Evolutionary conservation across 2,797 vertebrate species (phyloP).

Genomic region (Danio albolineatus): DNA sequence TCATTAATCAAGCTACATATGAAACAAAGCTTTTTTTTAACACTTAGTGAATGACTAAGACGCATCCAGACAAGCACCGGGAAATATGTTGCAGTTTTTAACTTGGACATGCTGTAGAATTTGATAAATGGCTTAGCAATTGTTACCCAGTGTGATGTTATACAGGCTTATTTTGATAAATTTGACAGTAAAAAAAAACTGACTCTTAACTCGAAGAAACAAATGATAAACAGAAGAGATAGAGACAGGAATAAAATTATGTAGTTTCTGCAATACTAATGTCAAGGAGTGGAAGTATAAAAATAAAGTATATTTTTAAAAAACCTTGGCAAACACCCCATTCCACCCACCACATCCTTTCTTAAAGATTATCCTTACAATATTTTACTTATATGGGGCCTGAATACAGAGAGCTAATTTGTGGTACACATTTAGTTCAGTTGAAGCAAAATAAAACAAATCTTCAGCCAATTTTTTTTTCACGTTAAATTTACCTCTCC

Average conservation of each 20-base stretch:
- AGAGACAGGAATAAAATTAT: not conserved
- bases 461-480: no score
- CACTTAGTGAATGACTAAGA: slow-evolving; percentile 22
- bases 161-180: not conserved
- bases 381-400: no score
- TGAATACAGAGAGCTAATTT: no score
- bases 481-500: no score
- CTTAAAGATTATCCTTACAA: no score
- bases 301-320: no score
- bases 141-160: slow-evolving; percentile 3
- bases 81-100: slow-evolving; percentile 21
- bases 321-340: no score
- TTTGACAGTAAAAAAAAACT: slow-evolving; percentile 23
- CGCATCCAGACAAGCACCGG: slow-evolving; percentile 15
- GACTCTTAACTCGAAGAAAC: not conserved
- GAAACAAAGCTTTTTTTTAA: slow-evolving; percentile 11
- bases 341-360: no score
- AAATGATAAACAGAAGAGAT: not conserved
- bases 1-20: slow-evolving; percentile 22
- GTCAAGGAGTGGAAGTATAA: no score
- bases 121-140: slow-evolving; percentile 41
- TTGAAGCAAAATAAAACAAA: no score
- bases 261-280: no score
- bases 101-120: slow-evolving; percentile 18
- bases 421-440: no score